Percentiles rank a stretch among this genome's conserved stretches.
These are phyloP conservation scores for Agonopterix arenella DNA, from an alignment of 2,888 invertebrate species.

Conservation along the genomic window DNA sequence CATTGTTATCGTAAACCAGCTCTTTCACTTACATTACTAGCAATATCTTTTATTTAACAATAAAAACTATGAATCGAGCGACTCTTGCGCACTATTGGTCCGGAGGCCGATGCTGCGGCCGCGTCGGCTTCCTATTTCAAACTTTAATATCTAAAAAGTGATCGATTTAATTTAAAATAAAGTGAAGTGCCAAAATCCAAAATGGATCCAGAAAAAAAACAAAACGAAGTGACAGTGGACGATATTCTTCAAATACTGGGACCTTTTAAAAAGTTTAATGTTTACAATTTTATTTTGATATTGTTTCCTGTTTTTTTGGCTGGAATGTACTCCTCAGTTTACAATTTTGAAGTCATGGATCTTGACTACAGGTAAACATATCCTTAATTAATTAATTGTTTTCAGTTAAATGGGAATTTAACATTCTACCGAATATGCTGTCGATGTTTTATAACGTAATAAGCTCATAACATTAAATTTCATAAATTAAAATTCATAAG, in stretches of 20 bases:
- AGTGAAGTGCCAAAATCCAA: constrained; percentile 4
- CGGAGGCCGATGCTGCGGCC: constrained; percentile 33
- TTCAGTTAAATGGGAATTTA: no score
- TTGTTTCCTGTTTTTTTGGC: constrained; percentile 60
- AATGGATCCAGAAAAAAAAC: constrained; percentile 63
- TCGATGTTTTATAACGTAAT: neutral
- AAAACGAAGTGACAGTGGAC: constrained; percentile 58
- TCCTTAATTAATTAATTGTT: no score
- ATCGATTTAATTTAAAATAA: neutral
- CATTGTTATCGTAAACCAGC: neutral
- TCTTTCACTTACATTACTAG: neutral
- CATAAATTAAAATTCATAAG: no score
- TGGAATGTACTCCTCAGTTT: constrained; percentile 67
- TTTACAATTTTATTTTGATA: constrained; percentile 52
- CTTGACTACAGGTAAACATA: constrained; percentile 53
- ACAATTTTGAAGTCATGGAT: constrained; percentile 68
- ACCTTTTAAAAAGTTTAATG: constrained; percentile 61
- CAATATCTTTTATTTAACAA: constrained; percentile 24
- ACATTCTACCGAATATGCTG: neutral
- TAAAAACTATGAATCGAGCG: constrained; percentile 48
- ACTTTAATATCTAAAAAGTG: constrained; percentile 13
- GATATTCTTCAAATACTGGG: constrained; percentile 58
- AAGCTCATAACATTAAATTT: no score
- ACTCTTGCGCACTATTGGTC: constrained; percentile 43
- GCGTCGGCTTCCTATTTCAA: constrained; percentile 28